These are phyloP conservation scores for Latheticus oryzae DNA, from an alignment of 2,888 invertebrate species.

Conservation along the genomic window DNA sequence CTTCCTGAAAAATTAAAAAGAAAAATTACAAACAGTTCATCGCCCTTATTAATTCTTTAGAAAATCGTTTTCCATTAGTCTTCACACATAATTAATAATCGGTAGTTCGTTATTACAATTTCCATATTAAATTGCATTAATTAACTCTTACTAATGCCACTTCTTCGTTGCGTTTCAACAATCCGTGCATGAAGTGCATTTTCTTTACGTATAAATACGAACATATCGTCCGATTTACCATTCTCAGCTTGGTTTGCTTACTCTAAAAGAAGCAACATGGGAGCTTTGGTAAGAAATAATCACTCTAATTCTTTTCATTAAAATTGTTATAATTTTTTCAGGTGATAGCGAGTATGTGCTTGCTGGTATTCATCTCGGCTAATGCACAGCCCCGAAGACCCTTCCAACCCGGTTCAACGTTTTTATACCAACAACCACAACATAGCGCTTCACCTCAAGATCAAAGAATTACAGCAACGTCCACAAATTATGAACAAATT, in stretches of 20 bases:
- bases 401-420: too few relatives aligned
- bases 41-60: slow-evolving; percentile 11
- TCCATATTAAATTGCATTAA: slow-evolving; percentile 18
- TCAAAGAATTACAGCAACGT: slow-evolving; percentile 10
- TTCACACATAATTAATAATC: slow-evolving; percentile 20
- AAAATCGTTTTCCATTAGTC: slow-evolving; percentile 32
- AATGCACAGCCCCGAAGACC: slow-evolving; percentile 5
- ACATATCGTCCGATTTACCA: slow-evolving; percentile 26
- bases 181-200: slow-evolving; percentile 26
- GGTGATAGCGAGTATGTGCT: slow-evolving; percentile 46
- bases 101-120: slow-evolving; percentile 13
- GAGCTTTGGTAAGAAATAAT: slow-evolving; percentile 44
- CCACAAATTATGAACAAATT: slow-evolving; percentile 39
- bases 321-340: slow-evolving; percentile 24
- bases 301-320: not conserved
- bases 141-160: slow-evolving; percentile 14
- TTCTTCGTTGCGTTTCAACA: slow-evolving; percentile 25
- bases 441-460: slow-evolving; percentile 41
- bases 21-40: slow-evolving; percentile 4
- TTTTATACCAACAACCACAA: slow-evolving; percentile 9
- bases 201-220: slow-evolving; percentile 31
- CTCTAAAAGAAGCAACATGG: slow-evolving; percentile 46
- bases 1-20: slow-evolving; percentile 34
- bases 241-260: slow-evolving; percentile 48
- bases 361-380: slow-evolving; percentile 27